Evolutionary conservation across 92 coral and sea anemone species (phyloP).

Genomic region (Umimayanthus chanpuru): DNA sequence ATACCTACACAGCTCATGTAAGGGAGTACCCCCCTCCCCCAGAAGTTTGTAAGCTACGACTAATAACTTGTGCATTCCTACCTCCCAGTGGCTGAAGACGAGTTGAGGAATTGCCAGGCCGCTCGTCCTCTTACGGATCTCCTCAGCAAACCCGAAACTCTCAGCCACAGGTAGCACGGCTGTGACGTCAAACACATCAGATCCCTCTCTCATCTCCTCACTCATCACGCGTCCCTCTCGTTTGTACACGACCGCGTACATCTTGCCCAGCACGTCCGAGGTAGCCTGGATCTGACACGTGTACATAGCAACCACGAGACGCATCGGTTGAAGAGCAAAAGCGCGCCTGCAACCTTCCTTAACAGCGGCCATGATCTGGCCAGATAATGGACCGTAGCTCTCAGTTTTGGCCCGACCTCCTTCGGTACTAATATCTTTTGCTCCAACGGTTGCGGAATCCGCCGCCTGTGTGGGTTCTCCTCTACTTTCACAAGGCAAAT

Average conservation of each 20-base stretch:
- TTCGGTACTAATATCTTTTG: conserved; percentile 1
- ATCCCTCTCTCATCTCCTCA: conserved; percentile 96
- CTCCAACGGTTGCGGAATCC: neutral
- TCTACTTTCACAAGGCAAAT: neutral
- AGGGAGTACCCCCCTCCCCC: too few relatives aligned
- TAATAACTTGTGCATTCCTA: conserved; percentile 25
- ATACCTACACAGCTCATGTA: too few relatives aligned
- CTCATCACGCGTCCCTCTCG: conserved; percentile 95
- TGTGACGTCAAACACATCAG: conserved; percentile 94
- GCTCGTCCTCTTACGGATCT: conserved; percentile 93
- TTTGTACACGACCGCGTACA: conserved; percentile 94
- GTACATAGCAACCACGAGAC: conserved; percentile 99
- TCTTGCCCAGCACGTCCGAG: conserved; percentile 94
- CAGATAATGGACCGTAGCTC: conserved; percentile 84
- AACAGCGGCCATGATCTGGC: conserved; percentile 96
- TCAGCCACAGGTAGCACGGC: conserved; percentile 99
- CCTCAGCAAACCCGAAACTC: conserved; percentile 97
- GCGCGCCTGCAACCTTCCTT: conserved; percentile 99
- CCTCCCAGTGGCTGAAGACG: conserved; percentile 99
- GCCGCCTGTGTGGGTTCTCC: neutral
- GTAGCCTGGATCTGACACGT: conserved; percentile 97
- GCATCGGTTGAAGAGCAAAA: conserved; percentile 87
- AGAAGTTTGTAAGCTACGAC: neutral
- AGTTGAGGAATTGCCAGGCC: conserved; percentile 96
- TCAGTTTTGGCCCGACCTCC: neutral